These are phyloP conservation scores for Drosophila tani DNA, from an alignment of 1,140 invertebrate species.

Conservation along the genomic window DNA sequence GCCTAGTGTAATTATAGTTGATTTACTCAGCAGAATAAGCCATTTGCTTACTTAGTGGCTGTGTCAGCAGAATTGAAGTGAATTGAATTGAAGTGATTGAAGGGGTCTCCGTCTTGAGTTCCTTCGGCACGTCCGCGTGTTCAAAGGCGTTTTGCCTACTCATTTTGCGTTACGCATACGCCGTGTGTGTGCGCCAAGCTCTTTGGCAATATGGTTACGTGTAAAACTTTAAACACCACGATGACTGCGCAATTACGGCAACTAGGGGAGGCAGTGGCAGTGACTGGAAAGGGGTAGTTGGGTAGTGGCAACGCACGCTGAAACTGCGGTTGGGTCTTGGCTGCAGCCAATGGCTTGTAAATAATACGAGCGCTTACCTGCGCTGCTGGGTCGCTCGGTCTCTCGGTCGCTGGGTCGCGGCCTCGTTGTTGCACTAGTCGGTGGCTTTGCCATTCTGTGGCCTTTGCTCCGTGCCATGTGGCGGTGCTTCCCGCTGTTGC, in stretches of 20 bases:
- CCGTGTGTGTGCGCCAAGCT: constrained; percentile 31
- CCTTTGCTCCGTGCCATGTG: constrained; percentile 37
- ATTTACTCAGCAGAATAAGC: constrained; percentile 50
- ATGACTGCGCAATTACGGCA: constrained; percentile 75
- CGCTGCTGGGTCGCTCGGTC: constrained; percentile 34
- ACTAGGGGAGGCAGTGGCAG: neutral
- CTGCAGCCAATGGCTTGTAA: constrained; percentile 78
- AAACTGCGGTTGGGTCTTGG: constrained; percentile 51
- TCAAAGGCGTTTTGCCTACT: constrained; percentile 58
- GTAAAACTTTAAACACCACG: constrained; percentile 70
- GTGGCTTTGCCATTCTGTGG: constrained; percentile 50
- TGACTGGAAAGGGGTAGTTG: constrained; percentile 3
- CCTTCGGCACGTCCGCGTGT: constrained; percentile 48
- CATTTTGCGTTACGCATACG: constrained; percentile 71
- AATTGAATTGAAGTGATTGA: constrained; percentile 38
- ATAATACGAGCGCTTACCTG: constrained; percentile 58
- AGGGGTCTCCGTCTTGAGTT: constrained; percentile 14
- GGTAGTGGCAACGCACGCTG: constrained; percentile 8
- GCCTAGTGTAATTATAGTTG: constrained; percentile 47
- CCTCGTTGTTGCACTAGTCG: constrained; percentile 31
- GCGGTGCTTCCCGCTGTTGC: constrained; percentile 34
- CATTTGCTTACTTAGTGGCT: constrained; percentile 48
- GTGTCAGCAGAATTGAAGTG: constrained; percentile 51
- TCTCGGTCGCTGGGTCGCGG: constrained; percentile 35
- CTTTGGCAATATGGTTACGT: constrained; percentile 58